Percentiles rank a stretch among this genome's conserved stretches.
These are phyloP conservation scores for Trididemnum nubilum DNA, from an alignment of 23 tunicate species.

Conservation along the genomic window DNA sequence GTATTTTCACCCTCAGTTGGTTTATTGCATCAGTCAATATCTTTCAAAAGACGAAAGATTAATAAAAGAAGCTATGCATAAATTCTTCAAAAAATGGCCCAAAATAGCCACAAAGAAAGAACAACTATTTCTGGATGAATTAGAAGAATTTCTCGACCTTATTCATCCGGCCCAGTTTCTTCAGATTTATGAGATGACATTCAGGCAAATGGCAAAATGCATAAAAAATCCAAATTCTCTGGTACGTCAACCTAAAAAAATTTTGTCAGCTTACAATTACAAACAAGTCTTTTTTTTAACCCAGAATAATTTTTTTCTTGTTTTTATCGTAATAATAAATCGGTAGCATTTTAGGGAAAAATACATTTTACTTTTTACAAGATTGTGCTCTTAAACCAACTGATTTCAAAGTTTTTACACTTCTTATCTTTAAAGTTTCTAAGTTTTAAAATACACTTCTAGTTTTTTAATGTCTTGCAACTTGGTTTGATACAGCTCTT, in stretches of 20 bases:
- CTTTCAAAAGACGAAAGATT: constrained; percentile 70
- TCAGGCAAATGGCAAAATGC: constrained; percentile 61
- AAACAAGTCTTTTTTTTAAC: too few relatives aligned
- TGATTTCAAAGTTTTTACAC: too few relatives aligned
- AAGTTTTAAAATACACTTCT: too few relatives aligned
- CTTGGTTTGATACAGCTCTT: too few relatives aligned
- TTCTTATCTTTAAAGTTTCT: too few relatives aligned
- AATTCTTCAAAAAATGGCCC: constrained; percentile 63
- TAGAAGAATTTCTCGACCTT: constrained; percentile 90
- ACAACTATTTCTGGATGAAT: constrained; percentile 77
- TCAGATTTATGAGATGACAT: constrained; percentile 36
- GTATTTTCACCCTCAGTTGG: constrained; percentile 80
- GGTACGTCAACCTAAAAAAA: constrained; percentile 28
- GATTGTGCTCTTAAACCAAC: too few relatives aligned
- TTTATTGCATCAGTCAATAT: constrained; percentile 86
- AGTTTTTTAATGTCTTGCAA: too few relatives aligned
- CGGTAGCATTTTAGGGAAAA: too few relatives aligned
- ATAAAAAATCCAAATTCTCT: constrained; percentile 69
- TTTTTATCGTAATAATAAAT: too few relatives aligned
- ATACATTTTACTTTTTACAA: too few relatives aligned
- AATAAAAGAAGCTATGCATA: constrained; percentile 15
- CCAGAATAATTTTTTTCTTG: too few relatives aligned
- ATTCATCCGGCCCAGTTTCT: constrained; percentile 70
- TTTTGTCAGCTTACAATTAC: background rate
- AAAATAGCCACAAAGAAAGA: constrained; percentile 57